These are phyloP conservation scores for Osedax frankpressi DNA, from an alignment of 2,888 invertebrate species.

Conservation along the genomic window DNA sequence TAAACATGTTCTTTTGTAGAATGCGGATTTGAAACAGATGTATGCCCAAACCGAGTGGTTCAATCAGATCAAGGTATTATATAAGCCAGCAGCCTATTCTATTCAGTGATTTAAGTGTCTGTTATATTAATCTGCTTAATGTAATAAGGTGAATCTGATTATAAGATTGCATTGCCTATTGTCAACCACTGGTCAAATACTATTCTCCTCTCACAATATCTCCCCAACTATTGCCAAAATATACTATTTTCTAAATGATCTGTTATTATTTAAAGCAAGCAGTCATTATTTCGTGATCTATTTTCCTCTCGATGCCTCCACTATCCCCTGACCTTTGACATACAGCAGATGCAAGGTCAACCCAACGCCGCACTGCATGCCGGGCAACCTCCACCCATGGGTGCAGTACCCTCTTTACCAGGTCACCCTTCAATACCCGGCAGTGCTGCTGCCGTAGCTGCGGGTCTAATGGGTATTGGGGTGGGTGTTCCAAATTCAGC, in stretches of 20 bases:
- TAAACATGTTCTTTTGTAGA: constrained; percentile 15
- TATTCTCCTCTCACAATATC: too few relatives aligned
- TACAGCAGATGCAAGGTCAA: constrained; percentile 82
- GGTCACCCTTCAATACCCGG: constrained; percentile 27
- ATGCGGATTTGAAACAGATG: constrained; percentile 27
- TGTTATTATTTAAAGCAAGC: too few relatives aligned
- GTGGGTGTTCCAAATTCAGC: neutral
- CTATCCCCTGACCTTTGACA: too few relatives aligned
- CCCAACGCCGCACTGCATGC: constrained; percentile 55
- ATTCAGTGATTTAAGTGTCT: neutral
- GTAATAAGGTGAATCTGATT: too few relatives aligned
- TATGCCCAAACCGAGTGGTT: constrained; percentile 27
- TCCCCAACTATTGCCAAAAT: too few relatives aligned
- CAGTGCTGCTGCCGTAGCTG: constrained; percentile 39
- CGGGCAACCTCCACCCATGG: constrained; percentile 38
- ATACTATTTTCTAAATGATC: too few relatives aligned
- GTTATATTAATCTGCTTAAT: too few relatives aligned
- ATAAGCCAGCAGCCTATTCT: neutral
- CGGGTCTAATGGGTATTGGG: constrained; percentile 21
- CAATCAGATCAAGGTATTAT: constrained; percentile 25
- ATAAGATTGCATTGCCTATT: too few relatives aligned
- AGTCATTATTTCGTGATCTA: too few relatives aligned
- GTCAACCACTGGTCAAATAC: too few relatives aligned
- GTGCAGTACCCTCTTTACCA: constrained; percentile 38
- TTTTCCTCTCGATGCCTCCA: too few relatives aligned